Evolutionary conservation across 2,113 vertebrate genomes (phyloP).

Genomic region (Dasyornis broadbenti): DNA sequence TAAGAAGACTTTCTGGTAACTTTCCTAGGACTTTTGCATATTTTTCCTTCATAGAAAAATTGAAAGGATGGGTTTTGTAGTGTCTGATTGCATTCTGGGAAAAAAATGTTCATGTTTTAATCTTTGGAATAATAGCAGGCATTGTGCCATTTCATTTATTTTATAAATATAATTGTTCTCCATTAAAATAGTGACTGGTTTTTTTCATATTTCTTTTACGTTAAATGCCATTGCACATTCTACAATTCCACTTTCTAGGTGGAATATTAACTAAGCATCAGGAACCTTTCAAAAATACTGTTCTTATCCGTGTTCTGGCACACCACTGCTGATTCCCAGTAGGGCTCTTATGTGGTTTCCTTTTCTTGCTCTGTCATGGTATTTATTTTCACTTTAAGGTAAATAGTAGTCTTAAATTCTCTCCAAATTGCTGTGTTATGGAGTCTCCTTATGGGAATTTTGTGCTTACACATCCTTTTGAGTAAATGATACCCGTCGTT

Average conservation of each 20-base stretch:
- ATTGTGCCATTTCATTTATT: background rate
- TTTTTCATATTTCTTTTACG: conserved; percentile 4
- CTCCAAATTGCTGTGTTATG: background rate
- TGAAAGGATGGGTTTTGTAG: background rate
- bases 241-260: background rate
- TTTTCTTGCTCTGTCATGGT: background rate
- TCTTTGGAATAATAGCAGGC: background rate
- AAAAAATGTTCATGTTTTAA: background rate
- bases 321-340: background rate
- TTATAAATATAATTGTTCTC: background rate
- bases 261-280: background rate
- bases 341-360: background rate
- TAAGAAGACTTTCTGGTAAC: background rate
- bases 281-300: background rate
- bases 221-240: background rate
- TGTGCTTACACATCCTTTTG: background rate
- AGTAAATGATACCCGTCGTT: background rate
- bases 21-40: background rate
- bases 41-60: background rate
- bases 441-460: background rate
- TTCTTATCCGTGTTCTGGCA: background rate
- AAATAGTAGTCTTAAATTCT: background rate
- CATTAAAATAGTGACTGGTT: background rate
- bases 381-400: background rate
- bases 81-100: background rate